phyloP scores from a whole-genome alignment of 2,797 vertebrate species.

The Babyrousa celebensis region DNA sequence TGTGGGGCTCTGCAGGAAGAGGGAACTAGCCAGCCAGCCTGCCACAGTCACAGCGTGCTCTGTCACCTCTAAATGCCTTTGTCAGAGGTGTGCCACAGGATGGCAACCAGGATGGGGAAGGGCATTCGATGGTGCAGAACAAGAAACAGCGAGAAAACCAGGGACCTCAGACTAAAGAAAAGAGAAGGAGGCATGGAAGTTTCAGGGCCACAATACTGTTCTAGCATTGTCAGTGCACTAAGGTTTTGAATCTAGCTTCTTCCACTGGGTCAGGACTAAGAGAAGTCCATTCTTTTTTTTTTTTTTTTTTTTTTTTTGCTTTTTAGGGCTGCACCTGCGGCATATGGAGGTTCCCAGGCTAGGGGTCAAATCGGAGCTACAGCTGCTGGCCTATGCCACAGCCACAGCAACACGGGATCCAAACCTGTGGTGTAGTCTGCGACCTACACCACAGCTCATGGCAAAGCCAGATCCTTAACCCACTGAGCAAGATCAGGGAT shows the following conservation, averaged over 20 bases:
- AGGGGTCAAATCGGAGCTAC: no score
- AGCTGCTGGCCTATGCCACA: no score
- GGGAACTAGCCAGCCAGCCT: background rate
- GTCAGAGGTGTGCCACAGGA: background rate
- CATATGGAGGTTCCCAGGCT: no score
- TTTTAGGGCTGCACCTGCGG: no score
- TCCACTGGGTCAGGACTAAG: background rate
- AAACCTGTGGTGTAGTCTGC: no score
- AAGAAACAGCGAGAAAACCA: background rate
- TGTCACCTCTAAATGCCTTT: background rate
- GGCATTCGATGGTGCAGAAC: background rate
- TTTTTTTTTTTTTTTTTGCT: no score
- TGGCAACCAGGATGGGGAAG: background rate
- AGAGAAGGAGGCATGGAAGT: background rate
- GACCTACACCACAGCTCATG: no score
- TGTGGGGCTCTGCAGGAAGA: background rate
- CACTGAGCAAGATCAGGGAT: no score
- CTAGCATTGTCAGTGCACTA: background rate
- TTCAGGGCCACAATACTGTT: background rate
- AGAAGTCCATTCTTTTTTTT: background rate
- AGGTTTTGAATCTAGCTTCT: background rate
- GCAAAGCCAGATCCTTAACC: no score
- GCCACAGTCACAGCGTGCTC: background rate
- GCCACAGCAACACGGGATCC: no score
- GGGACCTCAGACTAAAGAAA: background rate